Evolutionary conservation across 2,113 vertebrate species (phyloP).

Genomic region (Esox niger): DNA sequence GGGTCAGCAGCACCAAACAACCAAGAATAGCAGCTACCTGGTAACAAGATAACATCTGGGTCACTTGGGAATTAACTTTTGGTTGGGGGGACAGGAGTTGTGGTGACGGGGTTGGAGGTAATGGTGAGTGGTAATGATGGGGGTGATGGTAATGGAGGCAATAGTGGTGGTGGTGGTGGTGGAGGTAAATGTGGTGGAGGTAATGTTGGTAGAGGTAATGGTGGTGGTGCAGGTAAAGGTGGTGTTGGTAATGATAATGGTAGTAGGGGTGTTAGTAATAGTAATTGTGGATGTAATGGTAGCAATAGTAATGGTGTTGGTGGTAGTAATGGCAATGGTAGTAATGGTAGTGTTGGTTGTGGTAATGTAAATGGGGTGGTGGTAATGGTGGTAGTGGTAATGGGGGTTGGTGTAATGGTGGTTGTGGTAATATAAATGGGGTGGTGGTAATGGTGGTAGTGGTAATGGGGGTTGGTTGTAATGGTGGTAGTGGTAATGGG

Average conservation of each 20-base stretch:
- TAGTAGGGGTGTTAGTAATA: too few species aligned
- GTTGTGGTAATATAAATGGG: too few species aligned
- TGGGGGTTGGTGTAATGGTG: constrained; percentile 15
- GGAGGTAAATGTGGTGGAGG: too few species aligned
- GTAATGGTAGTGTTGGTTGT: constrained; percentile 9
- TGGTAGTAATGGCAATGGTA: not conserved
- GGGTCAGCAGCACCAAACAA: constrained; percentile 54
- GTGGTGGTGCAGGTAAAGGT: too few species aligned
- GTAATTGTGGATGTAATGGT: too few species aligned
- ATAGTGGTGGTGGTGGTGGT: constrained; percentile 12
- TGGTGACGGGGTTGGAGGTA: constrained; percentile 16
- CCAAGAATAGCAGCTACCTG: constrained; percentile 52
- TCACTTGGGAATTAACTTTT: too few species aligned
- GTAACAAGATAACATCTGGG: constrained; percentile 52
- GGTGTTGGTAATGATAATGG: too few species aligned
- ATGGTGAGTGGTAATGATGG: constrained; percentile 1
- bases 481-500: constrained; percentile 16
- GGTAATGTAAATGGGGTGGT: constrained; percentile 25
- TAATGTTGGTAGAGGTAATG: too few species aligned
- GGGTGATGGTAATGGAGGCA: constrained; percentile 13
- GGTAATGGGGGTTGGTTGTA: constrained; percentile 12
- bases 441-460: constrained; percentile 43
- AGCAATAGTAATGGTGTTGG: too few species aligned
- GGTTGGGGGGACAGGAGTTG: constrained; percentile 43
- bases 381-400: not conserved